Evolutionary conservation across 2,113 vertebrate species (phyloP).

Genomic region (Lagopus leucura): DNA sequence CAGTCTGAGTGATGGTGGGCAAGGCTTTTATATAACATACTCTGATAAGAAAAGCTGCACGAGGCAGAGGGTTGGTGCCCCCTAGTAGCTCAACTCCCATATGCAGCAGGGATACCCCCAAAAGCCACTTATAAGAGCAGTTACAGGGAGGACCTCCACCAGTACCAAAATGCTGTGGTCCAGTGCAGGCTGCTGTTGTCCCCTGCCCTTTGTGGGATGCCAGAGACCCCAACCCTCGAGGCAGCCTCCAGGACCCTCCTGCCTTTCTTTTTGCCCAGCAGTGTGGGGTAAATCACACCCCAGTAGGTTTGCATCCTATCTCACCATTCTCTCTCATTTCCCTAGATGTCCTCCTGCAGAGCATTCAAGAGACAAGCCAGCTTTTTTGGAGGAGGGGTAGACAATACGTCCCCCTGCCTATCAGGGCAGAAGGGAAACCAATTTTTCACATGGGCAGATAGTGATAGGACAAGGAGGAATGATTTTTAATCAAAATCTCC

Average conservation of each 20-base stretch:
- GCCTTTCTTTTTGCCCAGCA: background rate
- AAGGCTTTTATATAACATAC: background rate
- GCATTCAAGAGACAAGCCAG: background rate
- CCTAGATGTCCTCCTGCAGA: background rate
- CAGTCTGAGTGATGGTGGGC: accelerated
- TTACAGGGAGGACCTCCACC: background rate
- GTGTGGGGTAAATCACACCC: background rate
- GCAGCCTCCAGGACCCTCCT: background rate
- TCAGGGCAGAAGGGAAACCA: no score
- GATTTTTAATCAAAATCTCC: no score
- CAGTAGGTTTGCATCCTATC: background rate
- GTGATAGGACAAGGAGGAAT: no score
- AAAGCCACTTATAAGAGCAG: background rate
- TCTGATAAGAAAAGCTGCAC: background rate
- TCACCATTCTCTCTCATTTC: background rate
- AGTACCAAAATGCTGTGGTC: no score
- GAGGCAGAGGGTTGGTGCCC: background rate
- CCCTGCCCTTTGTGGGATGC: background rate
- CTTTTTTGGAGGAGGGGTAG: background rate
- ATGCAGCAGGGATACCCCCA: background rate
- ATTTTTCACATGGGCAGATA: no score
- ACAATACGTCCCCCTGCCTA: background rate
- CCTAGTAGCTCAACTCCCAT: background rate
- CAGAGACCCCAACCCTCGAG: background rate
- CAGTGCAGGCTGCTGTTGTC: background rate